Evolutionary conservation across 2,888 invertebrate genomes (phyloP).

Genomic region (Cosmia pyralina): DNA sequence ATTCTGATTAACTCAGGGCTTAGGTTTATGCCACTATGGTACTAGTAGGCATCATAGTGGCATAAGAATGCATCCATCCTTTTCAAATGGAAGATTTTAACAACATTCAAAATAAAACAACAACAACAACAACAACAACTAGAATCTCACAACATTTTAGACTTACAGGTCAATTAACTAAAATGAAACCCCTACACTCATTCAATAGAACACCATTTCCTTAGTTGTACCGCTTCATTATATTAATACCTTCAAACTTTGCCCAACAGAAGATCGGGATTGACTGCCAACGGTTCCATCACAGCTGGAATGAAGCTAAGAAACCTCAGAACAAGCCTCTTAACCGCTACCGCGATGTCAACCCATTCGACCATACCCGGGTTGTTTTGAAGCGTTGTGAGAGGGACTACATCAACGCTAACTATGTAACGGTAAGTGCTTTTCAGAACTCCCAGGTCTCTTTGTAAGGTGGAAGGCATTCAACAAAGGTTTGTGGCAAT

Average conservation of each 20-base stretch:
- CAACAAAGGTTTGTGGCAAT: conserved; percentile 50
- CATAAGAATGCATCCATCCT: not conserved
- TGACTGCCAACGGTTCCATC: conserved; percentile 91
- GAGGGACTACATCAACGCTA: conserved; percentile 98
- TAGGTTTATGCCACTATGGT: not conserved
- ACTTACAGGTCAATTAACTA: not conserved
- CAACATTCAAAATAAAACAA: too few species aligned
- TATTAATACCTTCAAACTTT: conserved; percentile 22
- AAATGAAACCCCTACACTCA: not conserved
- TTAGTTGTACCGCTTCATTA: not conserved
- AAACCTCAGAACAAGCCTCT: conserved; percentile 94
- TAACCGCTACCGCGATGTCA: conserved; percentile 98
- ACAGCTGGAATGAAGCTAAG: conserved; percentile 93
- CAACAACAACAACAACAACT: too few species aligned
- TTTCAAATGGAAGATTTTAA: not conserved
- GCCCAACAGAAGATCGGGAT: conserved; percentile 93
- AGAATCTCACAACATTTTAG: not conserved
- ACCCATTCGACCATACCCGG: conserved; percentile 98
- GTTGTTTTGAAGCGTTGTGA: conserved; percentile 93
- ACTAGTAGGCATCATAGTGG: too few species aligned
- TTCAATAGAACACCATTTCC: not conserved
- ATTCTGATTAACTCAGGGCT: not conserved
- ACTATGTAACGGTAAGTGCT: conserved; percentile 93
- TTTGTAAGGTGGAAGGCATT: conserved; percentile 11
- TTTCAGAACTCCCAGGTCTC: conserved; percentile 26